phyloP scores from a whole-genome alignment of 1,140 invertebrate genomes.

The Calliphora vicina region DNA sequence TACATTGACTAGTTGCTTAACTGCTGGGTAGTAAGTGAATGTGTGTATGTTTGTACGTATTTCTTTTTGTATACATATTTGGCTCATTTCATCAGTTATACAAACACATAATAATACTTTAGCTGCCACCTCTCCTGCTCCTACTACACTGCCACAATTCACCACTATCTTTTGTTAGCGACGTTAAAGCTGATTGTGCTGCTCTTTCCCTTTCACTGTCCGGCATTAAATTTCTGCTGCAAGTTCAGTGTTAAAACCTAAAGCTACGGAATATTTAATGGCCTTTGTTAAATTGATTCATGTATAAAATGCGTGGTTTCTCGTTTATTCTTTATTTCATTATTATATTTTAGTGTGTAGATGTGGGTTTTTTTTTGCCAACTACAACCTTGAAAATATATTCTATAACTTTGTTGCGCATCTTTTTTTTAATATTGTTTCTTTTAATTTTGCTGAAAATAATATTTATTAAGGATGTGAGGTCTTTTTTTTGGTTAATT shows the following conservation, averaged over 20 bases:
- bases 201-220: not conserved
- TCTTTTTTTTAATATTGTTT: not conserved
- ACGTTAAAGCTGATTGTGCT: not conserved
- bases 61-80: not conserved
- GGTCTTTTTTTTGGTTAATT: not conserved
- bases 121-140: not conserved
- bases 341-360: too few relatives aligned
- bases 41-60: not conserved
- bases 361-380: not conserved
- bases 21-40: too few relatives aligned
- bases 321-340: not conserved
- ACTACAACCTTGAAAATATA: not conserved
- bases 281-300: conserved; percentile 15
- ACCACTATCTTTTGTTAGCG: not conserved
- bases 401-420: not conserved
- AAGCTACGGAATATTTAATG: not conserved
- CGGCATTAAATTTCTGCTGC: not conserved
- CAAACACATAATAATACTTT: not conserved
- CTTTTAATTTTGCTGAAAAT: not conserved
- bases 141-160: not conserved
- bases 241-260: conserved; percentile 5
- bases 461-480: not conserved
- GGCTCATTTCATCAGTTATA: not conserved
- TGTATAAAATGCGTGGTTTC: conserved; percentile 7
- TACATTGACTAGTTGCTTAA: too few relatives aligned